These are phyloP conservation scores for Oncorhynchus kisutch DNA, from an alignment of 2,113 vertebrate species.

Conservation along the genomic window DNA sequence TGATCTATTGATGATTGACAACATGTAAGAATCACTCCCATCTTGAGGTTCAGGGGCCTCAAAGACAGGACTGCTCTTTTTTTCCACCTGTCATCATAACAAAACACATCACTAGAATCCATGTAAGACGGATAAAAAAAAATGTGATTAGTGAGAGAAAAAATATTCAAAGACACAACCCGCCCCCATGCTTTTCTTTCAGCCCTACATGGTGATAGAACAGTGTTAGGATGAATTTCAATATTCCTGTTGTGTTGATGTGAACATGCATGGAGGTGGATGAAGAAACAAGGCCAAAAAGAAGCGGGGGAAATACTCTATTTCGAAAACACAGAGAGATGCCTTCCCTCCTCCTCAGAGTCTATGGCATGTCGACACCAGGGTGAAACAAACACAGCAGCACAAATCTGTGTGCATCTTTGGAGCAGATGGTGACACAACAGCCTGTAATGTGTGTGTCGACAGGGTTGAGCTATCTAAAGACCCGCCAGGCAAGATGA, in stretches of 20 bases:
- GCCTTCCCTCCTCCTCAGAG: conserved; percentile 19
- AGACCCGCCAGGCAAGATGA: conserved; percentile 20
- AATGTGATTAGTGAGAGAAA: too few relatives aligned
- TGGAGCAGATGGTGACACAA: conserved; percentile 25
- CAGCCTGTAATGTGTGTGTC: conserved; percentile 14
- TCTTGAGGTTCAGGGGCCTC: background rate
- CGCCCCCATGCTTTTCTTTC: too few relatives aligned
- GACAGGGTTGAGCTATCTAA: conserved; percentile 22
- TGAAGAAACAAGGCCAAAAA: conserved; percentile 31
- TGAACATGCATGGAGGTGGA: conserved; percentile 26
- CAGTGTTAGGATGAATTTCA: background rate
- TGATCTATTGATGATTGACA: background rate
- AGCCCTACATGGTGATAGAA: background rate
- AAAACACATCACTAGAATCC: background rate
- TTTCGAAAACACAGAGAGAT: too few relatives aligned
- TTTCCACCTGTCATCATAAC: background rate
- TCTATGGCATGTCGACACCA: background rate
- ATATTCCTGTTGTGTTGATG: conserved; percentile 1
- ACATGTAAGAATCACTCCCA: background rate
- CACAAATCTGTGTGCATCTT: conserved; percentile 7
- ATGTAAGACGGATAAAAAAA: background rate
- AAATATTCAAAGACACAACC: background rate
- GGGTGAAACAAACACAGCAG: background rate
- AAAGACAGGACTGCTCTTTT: background rate
- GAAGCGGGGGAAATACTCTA: background rate